phyloP scores from a whole-genome alignment of 2,888 invertebrate species.

The Gymnoscelis rufifasciata region DNA sequence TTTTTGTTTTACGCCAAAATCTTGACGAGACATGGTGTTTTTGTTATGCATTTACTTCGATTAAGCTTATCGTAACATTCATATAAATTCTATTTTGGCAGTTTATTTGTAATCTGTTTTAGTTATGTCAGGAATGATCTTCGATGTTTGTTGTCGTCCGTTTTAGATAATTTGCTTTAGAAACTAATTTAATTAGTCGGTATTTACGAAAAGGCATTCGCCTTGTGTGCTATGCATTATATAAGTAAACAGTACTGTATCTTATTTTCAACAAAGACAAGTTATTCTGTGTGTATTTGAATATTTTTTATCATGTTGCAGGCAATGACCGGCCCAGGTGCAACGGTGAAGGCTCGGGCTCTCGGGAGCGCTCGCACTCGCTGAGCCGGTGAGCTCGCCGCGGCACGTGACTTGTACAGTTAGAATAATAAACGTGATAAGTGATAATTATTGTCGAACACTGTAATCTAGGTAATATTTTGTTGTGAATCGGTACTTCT shows the following conservation, averaged over 20 bases:
- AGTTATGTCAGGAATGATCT: slow-evolving; percentile 13
- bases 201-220: slow-evolving; percentile 5
- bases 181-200: slow-evolving; percentile 25
- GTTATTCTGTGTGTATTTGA: background rate
- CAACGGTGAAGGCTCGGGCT: slow-evolving; percentile 58
- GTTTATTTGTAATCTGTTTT: slow-evolving; percentile 6
- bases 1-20: slow-evolving; percentile 41
- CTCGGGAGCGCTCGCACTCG: slow-evolving; percentile 79
- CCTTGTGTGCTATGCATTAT: no score
- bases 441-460: slow-evolving; percentile 72
- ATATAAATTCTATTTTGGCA: background rate
- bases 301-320: slow-evolving; percentile 25
- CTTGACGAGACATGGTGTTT: slow-evolving; percentile 58
- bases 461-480: slow-evolving; percentile 71
- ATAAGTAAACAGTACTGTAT: no score
- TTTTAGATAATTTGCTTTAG: slow-evolving; percentile 24
- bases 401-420: slow-evolving; percentile 53
- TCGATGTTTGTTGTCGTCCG: slow-evolving; percentile 21
- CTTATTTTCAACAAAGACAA: no score
- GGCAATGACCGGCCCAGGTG: slow-evolving; percentile 70
- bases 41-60: slow-evolving; percentile 48
- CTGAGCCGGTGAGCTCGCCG: slow-evolving; percentile 82
- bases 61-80: slow-evolving; percentile 24
- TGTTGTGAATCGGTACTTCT: slow-evolving; percentile 78
- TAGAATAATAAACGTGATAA: slow-evolving; percentile 65